Conservation (phyloP, 2,113 vertebrate species). For the Neopipo cinnamomea region DNA sequence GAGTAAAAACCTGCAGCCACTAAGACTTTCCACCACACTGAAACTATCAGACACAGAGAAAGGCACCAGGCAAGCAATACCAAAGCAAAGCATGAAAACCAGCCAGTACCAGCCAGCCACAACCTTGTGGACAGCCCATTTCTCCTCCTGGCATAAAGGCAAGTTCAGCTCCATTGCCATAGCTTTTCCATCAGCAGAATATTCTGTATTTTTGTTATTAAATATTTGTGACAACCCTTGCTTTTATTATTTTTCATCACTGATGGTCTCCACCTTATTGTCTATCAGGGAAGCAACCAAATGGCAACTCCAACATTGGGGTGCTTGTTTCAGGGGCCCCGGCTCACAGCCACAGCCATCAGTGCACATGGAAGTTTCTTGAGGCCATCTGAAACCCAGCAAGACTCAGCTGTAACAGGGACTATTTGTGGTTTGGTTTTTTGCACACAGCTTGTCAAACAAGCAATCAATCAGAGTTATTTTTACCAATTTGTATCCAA, state of each 20-base stretch:
- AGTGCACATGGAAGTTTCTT: accelerated
- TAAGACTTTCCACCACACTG: background rate
- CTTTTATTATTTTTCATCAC: background rate
- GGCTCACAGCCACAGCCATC: accelerated
- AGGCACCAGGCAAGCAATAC: background rate
- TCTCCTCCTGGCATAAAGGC: background rate
- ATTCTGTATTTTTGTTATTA: background rate
- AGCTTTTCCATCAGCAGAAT: background rate
- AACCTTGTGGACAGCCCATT: background rate
- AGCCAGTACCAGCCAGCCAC: background rate
- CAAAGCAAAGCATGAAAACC: background rate
- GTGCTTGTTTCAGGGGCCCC: accelerated
- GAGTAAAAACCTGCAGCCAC: background rate
- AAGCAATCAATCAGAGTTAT: background rate
- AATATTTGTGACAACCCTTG: background rate
- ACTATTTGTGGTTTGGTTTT: background rate
- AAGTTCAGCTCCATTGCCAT: background rate
- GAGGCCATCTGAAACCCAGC: background rate
- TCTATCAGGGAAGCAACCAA: background rate
- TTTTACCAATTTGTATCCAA: background rate
- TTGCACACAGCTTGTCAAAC: background rate
- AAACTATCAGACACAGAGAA: background rate
- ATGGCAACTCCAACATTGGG: background rate
- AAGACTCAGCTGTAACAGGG: background rate
- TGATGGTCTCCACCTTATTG: background rate